Percentiles rank a stretch among this genome's conserved stretches.
phyloP scores from a whole-genome alignment of 2,888 invertebrate genomes.

The Lepidochrysops patricia region DNA sequence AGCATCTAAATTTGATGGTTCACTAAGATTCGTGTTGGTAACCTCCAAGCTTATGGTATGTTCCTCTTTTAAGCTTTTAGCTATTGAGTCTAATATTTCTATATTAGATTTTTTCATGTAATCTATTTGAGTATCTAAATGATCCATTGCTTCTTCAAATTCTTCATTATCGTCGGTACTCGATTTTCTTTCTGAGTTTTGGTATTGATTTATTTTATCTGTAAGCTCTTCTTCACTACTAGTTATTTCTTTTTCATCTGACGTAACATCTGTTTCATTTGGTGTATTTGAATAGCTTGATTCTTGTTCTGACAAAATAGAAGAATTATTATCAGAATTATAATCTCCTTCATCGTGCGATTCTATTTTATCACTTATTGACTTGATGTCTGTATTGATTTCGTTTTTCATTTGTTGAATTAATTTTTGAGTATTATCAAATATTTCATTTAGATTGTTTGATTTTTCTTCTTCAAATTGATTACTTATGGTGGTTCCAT shows the following conservation, averaged over 20 bases:
- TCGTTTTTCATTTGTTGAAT: constrained; percentile 80
- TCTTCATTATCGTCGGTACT: constrained; percentile 67
- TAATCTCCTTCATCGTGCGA: constrained; percentile 62
- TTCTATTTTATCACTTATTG: constrained; percentile 54
- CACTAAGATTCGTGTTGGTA: constrained; percentile 21
- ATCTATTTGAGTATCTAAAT: constrained; percentile 52
- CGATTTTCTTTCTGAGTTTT: constrained; percentile 34
- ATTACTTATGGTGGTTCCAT: not conserved
- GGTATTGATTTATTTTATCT: constrained; percentile 17
- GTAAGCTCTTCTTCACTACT: constrained; percentile 35
- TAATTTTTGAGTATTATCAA: constrained; percentile 75
- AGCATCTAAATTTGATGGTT: constrained; percentile 19
- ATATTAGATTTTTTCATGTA: constrained; percentile 57
- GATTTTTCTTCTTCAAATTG: not conserved
- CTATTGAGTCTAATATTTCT: constrained; percentile 61
- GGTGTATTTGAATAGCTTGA: constrained; percentile 63
- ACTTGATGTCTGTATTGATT: constrained; percentile 75
- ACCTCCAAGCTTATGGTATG: constrained; percentile 42
- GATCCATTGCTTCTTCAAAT: constrained; percentile 67
- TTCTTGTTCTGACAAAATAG: constrained; percentile 51
- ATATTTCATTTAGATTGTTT: constrained; percentile 65
- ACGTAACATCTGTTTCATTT: constrained; percentile 50
- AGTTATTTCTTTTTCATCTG: constrained; percentile 49
- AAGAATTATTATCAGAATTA: constrained; percentile 42
- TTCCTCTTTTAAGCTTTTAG: constrained; percentile 58